phyloP scores from a whole-genome alignment of 2,797 vertebrate species.

The Peromyscus aztecus region DNA sequence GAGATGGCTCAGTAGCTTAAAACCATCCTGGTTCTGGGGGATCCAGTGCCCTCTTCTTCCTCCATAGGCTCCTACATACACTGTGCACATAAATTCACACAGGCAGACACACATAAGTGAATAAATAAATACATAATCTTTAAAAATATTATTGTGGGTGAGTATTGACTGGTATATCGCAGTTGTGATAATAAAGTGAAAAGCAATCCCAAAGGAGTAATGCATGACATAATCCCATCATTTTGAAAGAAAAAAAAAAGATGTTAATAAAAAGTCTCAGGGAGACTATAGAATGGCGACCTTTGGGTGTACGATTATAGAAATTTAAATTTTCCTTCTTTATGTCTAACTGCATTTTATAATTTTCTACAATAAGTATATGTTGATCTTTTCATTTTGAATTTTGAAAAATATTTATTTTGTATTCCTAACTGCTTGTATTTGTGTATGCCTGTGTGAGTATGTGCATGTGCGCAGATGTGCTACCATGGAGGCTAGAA shows the following conservation, averaged over 20 bases:
- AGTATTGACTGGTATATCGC: neutral
- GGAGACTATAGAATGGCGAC: neutral
- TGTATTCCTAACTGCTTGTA: neutral
- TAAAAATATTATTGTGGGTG: neutral
- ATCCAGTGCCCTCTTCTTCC: neutral
- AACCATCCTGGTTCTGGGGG: neutral
- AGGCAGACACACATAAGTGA: neutral
- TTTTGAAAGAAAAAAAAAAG: neutral
- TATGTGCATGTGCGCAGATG: neutral
- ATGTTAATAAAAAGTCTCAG: neutral
- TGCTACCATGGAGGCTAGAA: accelerated
- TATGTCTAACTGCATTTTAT: conserved; percentile 2
- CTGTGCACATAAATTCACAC: neutral
- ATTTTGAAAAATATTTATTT: neutral
- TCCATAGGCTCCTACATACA: neutral
- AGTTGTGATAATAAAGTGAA: neutral
- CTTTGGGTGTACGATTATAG: neutral
- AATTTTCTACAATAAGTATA: neutral
- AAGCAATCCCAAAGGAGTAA: neutral
- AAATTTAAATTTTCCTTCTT: conserved; percentile 33
- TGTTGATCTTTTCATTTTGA: neutral
- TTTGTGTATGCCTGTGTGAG: neutral
- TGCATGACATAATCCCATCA: neutral
- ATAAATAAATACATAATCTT: neutral
- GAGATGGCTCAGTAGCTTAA: neutral